These are phyloP conservation scores for Sylvia atricapilla DNA, from an alignment of 2,113 vertebrate species.

Conservation along the genomic window DNA sequence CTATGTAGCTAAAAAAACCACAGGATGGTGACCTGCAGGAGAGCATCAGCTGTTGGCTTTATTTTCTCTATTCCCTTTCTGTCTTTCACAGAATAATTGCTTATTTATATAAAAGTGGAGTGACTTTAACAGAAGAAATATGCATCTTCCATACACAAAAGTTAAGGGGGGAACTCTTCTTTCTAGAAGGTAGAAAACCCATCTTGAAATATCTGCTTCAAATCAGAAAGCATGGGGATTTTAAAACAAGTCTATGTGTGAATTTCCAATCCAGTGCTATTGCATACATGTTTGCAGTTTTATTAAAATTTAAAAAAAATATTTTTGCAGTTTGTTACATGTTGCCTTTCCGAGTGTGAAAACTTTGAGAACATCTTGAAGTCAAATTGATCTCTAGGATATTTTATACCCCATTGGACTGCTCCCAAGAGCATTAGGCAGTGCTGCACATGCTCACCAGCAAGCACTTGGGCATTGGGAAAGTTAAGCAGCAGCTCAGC, in stretches of 20 bases:
- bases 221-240: background rate
- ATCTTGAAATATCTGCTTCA: background rate
- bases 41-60: background rate
- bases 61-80: background rate
- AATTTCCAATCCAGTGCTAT: background rate
- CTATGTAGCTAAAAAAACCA: background rate
- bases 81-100: background rate
- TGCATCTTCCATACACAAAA: background rate
- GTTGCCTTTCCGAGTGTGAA: background rate
- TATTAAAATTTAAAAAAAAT: background rate
- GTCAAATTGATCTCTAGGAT: background rate
- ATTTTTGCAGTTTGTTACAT: background rate
- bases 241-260: background rate
- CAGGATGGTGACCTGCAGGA: background rate
- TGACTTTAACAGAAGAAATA: background rate
- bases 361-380: background rate
- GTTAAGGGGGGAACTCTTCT: background rate
- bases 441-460: background rate
- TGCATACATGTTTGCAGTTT: fast-evolving
- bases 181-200: background rate
- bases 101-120: background rate
- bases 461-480: background rate
- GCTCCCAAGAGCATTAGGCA: background rate
- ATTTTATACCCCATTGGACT: background rate
- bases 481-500: background rate